These are phyloP conservation scores for Poeciliopsis gracilis DNA, from an alignment of 2,797 vertebrate species.

Conservation along the genomic window DNA sequence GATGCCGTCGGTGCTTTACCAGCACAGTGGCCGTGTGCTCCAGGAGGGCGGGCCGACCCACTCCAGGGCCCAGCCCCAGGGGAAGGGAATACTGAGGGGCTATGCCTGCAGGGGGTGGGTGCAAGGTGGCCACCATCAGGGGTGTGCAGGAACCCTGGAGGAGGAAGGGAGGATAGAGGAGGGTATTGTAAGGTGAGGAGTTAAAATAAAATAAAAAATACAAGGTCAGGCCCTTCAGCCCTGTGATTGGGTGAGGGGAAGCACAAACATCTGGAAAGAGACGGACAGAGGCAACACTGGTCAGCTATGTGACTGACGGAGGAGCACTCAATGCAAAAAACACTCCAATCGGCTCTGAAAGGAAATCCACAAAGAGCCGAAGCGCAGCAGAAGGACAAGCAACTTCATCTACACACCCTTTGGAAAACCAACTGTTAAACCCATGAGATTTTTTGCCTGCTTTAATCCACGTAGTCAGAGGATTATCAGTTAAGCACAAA, in stretches of 20 bases:
- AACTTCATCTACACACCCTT: not conserved
- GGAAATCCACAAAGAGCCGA: slow-evolving; percentile 20
- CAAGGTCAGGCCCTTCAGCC: slow-evolving; percentile 32
- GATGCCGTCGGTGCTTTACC: slow-evolving; percentile 85
- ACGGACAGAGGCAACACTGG: slow-evolving; percentile 20
- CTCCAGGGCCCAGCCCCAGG: slow-evolving; percentile 94
- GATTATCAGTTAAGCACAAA: not conserved
- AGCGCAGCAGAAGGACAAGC: not conserved
- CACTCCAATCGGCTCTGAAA: slow-evolving; percentile 33
- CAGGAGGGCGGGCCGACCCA: slow-evolving; percentile 95
- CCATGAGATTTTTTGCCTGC: not conserved
- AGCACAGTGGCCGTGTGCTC: slow-evolving; percentile 99
- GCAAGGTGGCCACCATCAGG: slow-evolving; percentile 99
- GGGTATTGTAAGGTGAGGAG: slow-evolving; percentile 66
- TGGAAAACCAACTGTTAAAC: not conserved
- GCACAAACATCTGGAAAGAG: slow-evolving; percentile 28
- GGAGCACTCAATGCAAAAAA: slow-evolving; percentile 30
- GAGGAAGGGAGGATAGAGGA: slow-evolving; percentile 84
- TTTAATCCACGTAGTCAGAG: not conserved
- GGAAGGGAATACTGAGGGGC: slow-evolving; percentile 97
- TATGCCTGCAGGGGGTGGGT: slow-evolving; percentile 96
- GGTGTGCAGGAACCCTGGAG: slow-evolving; percentile 99
- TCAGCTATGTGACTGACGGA: slow-evolving; percentile 43
- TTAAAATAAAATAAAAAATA: slow-evolving; percentile 19
- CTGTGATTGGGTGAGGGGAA: slow-evolving; percentile 18